phyloP scores from a whole-genome alignment of 2,797 vertebrate species.

The Pseudotriccus pelzelni region DNA sequence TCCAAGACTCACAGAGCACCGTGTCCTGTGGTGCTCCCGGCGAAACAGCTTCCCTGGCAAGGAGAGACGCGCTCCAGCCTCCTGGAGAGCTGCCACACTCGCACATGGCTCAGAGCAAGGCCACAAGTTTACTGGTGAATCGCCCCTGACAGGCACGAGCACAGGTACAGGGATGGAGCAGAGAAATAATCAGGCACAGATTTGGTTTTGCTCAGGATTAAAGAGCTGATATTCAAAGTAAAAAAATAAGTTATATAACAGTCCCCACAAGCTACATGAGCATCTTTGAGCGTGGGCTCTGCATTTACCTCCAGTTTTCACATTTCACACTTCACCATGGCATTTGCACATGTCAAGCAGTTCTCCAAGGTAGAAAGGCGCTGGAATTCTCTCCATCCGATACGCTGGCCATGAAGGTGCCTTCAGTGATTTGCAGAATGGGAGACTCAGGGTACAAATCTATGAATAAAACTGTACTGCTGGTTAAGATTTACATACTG shows the following conservation, averaged over 20 bases:
- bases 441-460: neutral
- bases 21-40: accelerated
- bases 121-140: neutral
- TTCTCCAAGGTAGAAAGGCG: neutral
- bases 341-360: neutral
- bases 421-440: neutral
- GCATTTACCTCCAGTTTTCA: neutral
- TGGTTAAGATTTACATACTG: neutral
- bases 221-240: neutral
- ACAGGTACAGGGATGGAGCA: neutral
- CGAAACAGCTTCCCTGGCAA: accelerated
- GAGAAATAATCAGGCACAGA: neutral
- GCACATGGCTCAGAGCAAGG: neutral
- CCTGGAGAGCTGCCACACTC: neutral
- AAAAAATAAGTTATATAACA: constrained; percentile 40
- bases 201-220: neutral
- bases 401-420: neutral
- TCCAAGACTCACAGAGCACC: neutral
- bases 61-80: accelerated
- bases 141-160: neutral
- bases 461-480: neutral
- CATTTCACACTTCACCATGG: neutral
- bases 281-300: constrained; percentile 14
- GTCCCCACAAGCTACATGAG: neutral
- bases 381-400: neutral